A percentile compares a stretch with the other conserved stretches of the same genome.
Conservation (phyloP, 2,888 invertebrate species). For the Epinotia ramella region DNA sequence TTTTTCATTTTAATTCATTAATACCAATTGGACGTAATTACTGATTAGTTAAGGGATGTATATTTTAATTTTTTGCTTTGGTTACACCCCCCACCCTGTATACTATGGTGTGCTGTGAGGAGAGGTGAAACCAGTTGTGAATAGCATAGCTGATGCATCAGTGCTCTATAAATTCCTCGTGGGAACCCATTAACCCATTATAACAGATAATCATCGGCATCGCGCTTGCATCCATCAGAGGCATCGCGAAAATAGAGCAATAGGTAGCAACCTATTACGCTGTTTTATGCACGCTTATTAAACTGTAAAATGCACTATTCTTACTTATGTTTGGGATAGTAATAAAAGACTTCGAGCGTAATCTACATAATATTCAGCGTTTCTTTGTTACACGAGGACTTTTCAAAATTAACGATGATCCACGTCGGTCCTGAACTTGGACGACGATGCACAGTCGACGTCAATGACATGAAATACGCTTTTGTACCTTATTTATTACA, state of each 20-base stretch:
- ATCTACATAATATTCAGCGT: neutral
- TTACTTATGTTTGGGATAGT: neutral
- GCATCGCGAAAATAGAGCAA: slow-evolving; percentile 23
- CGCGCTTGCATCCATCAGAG: slow-evolving; percentile 20
- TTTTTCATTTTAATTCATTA: too few species aligned
- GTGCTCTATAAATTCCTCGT: slow-evolving; percentile 43
- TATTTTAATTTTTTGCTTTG: too few species aligned
- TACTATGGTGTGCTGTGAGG: neutral
- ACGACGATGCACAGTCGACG: too few species aligned
- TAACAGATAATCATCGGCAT: slow-evolving; percentile 36
- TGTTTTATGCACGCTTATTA: slow-evolving; percentile 9
- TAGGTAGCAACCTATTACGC: neutral
- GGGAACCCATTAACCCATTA: slow-evolving; percentile 41
- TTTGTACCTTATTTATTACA: too few species aligned
- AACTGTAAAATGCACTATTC: neutral
- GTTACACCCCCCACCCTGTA: too few species aligned
- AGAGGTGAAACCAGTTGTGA: neutral
- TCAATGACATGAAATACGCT: too few species aligned
- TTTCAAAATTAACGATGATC: too few species aligned
- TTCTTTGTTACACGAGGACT: too few species aligned
- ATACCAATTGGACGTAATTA: too few species aligned
- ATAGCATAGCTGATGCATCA: slow-evolving; percentile 10
- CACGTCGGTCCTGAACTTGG: too few species aligned
- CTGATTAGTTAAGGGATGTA: too few species aligned
- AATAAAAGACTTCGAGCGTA: neutral